Conservation (phyloP, 2,113 vertebrate species). For the Lonchura striata region DNA sequence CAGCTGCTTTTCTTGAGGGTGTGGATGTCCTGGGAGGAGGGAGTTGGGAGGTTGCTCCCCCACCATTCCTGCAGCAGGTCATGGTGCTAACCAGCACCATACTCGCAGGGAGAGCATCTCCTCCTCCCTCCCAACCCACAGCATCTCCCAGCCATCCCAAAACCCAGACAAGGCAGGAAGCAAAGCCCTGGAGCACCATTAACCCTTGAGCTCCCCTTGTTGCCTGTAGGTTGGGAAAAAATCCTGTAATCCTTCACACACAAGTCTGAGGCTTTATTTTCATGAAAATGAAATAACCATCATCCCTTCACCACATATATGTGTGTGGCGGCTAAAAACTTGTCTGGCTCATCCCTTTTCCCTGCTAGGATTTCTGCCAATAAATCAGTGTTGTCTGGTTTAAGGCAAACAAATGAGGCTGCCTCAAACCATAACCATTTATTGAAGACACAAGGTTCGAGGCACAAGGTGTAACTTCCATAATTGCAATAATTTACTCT, state of each 20-base stretch:
- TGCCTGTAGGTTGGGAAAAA: background rate
- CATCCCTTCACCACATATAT: background rate
- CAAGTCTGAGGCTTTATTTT: background rate
- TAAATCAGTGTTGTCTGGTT: constrained; percentile 23
- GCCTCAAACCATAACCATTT: constrained; percentile 22
- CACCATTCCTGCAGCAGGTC: background rate
- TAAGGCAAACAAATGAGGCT: constrained; percentile 29
- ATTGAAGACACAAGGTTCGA: background rate
- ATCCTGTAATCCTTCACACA: background rate
- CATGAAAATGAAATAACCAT: background rate
- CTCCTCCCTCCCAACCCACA: background rate
- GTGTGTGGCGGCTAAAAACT: background rate
- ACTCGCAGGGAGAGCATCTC: background rate
- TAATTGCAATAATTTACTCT: background rate
- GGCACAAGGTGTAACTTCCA: background rate
- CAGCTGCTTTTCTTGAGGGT: background rate
- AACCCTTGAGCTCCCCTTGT: background rate
- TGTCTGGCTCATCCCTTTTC: constrained; percentile 12
- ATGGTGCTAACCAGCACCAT: fast-evolving
- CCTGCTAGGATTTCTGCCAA: constrained; percentile 31
- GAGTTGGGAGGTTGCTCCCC: background rate
- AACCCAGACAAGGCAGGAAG: background rate
- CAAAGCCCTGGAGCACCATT: background rate
- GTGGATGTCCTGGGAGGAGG: background rate
- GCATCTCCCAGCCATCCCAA: background rate